Evolutionary conservation across 2,888 invertebrate genomes (phyloP), one percentile per base, ranked within the genome.

Genomic region (Phasia obesa): DNA sequence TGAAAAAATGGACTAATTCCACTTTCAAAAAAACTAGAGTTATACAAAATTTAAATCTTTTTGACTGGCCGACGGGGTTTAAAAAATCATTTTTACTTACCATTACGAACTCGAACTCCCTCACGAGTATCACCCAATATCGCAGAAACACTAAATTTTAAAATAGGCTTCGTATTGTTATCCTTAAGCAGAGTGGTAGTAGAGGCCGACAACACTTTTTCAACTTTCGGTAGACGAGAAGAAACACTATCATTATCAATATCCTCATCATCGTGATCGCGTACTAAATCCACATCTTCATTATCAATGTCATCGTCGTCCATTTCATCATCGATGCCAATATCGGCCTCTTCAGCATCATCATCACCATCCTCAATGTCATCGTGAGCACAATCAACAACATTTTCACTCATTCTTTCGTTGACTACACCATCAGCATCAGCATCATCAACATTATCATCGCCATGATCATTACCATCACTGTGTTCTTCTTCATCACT

Each of bases 131-230:
- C 92, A 69, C 97, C 97, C 87, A 97, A 92, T 87, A 97, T 97
- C 57, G 97, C 97, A 93, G 96, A 97, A 85, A 97, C 97, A 94
- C 97, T 97, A 92, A 97, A 97, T 92, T 97, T 97, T 87, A 97
- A 93, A 89, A 96, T 93, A 21, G 97, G 97, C 88, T 96, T 96
- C 87, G 92, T 93, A 74, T 85, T 90, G 85, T 86, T 90, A 87
- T 91, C 92, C 88, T 92, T 92, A 49, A 92, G 85, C 47, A 91
- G 88, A 47, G 92, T 91, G 64, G 87, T 86, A 75, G 87, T 87
- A 69, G 81, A 23, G 85, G 87, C 74, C 84, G 79, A 19, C 4
- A 60, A 59, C 13, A 76, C 87, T 62, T 87, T 86, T 77, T 88
- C 88, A 44, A 88, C 82, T 81, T 89, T 90, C 19, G 89, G 89